A percentile compares a stretch with the other conserved stretches of the same genome.
phyloP scores from a whole-genome alignment of 2,888 invertebrate species.

The Aphodius sticticus region DNA sequence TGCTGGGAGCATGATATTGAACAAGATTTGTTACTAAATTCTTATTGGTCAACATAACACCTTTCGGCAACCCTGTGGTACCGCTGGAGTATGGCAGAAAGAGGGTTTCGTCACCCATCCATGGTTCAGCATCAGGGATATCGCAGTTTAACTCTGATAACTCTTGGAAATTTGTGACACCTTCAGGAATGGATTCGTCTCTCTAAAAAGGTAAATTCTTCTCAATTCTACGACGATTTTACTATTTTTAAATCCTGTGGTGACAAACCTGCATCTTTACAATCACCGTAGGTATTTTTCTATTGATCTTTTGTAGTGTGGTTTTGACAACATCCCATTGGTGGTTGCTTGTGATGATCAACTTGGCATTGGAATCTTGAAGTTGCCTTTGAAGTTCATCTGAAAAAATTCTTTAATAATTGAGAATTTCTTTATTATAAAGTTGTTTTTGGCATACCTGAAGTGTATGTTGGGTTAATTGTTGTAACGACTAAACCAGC shows the following conservation, averaged over 20 bases:
- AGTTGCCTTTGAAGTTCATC: constrained; percentile 76
- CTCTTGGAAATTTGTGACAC: constrained; percentile 69
- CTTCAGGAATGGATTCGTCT: constrained; percentile 63
- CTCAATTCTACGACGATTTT: neutral
- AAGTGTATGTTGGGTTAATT: constrained; percentile 76
- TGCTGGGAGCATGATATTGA: constrained; percentile 44
- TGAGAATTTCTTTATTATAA: neutral
- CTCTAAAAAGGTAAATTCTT: constrained; percentile 50
- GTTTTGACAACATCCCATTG: constrained; percentile 55
- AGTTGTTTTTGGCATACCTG: constrained; percentile 38
- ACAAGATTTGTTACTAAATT: constrained; percentile 65
- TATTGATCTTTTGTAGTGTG: constrained; percentile 29
- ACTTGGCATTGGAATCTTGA: constrained; percentile 67
- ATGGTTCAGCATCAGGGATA: constrained; percentile 62
- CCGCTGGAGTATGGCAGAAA: constrained; percentile 86
- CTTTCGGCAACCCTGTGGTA: constrained; percentile 85
- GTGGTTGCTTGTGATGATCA: constrained; percentile 68
- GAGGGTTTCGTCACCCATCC: constrained; percentile 68
- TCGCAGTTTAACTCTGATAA: constrained; percentile 62
- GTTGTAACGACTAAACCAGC: constrained; percentile 76
- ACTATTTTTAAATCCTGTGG: neutral
- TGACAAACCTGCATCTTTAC: constrained; percentile 59
- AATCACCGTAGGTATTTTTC: constrained; percentile 62
- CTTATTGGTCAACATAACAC: constrained; percentile 71
- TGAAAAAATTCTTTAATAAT: constrained; percentile 56